Evolutionary conservation across 2,797 vertebrate species (phyloP).

Genomic region (Myotis myotis): DNA sequence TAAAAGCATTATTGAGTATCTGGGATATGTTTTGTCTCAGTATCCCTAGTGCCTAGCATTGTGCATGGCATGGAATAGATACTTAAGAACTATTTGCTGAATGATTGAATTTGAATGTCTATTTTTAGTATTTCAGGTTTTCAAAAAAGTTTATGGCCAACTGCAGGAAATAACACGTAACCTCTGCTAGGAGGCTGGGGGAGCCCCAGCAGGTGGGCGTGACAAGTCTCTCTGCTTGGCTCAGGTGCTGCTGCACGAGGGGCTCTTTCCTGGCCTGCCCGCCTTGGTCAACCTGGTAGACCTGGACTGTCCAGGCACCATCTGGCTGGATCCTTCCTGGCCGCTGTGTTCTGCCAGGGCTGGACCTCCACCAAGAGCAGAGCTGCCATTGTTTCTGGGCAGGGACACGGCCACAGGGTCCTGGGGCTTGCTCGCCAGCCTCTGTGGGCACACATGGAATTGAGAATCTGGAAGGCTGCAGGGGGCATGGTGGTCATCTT

Average conservation of each 20-base stretch:
- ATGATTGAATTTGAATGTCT: background rate
- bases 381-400: constrained; percentile 86
- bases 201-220: background rate
- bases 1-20: background rate
- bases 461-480: constrained; percentile 90
- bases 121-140: background rate
- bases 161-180: background rate
- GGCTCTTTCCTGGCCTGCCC: constrained; percentile 87
- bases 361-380: constrained; percentile 66
- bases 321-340: constrained; percentile 91
- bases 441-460: constrained; percentile 90
- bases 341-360: constrained; percentile 85
- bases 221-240: background rate
- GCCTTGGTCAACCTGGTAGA: constrained; percentile 90
- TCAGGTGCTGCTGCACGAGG: constrained; percentile 88
- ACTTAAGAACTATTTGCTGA: background rate
- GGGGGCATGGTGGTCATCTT: constrained; percentile 91
- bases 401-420: constrained; percentile 56
- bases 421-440: constrained; percentile 78
- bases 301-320: constrained; percentile 92
- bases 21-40: background rate
- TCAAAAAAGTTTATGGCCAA: background rate
- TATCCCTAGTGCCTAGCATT: background rate
- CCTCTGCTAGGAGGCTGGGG: background rate
- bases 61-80: background rate